Percentiles rank a stretch among this genome's conserved stretches.
phyloP scores from a whole-genome alignment of 2,888 invertebrate species.

The Amphimallon solstitiale region DNA sequence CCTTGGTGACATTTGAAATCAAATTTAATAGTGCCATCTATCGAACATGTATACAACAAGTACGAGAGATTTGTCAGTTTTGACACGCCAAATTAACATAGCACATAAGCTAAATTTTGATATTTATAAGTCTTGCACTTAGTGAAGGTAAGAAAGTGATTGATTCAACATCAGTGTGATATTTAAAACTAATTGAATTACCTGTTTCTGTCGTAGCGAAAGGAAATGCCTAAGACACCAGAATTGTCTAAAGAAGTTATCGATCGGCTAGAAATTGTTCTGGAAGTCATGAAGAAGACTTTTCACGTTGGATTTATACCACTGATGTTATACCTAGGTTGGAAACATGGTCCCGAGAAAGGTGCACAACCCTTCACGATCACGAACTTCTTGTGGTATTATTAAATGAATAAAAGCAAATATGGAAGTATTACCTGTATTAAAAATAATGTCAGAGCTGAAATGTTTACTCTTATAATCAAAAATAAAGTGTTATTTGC shows the following conservation, averaged over 20 bases:
- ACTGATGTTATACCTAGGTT: constrained; percentile 48
- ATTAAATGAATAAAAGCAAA: constrained; percentile 27
- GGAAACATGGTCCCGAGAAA: constrained; percentile 49
- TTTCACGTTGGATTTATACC: constrained; percentile 51
- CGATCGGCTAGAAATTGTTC: constrained; percentile 44
- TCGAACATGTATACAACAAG: background rate
- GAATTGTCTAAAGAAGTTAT: constrained; percentile 26
- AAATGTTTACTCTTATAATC: background rate
- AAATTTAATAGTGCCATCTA: constrained; percentile 1
- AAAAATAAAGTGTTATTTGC: background rate
- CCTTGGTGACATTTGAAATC: no score
- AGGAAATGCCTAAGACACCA: background rate
- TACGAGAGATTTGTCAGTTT: no score
- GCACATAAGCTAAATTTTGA: no score
- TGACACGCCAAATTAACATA: no score
- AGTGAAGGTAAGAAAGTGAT: no score
- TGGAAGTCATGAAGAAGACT: constrained; percentile 40
- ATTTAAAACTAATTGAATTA: no score
- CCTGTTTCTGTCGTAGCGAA: no score
- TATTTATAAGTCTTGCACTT: no score
- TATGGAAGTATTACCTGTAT: no score
- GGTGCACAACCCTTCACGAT: constrained; percentile 48
- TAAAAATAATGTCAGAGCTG: background rate
- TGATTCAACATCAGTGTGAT: no score
- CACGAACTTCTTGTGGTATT: constrained; percentile 51